These are phyloP conservation scores for Tipula vernalis DNA, from an alignment of 2,888 invertebrate genomes.

Conservation along the genomic window DNA sequence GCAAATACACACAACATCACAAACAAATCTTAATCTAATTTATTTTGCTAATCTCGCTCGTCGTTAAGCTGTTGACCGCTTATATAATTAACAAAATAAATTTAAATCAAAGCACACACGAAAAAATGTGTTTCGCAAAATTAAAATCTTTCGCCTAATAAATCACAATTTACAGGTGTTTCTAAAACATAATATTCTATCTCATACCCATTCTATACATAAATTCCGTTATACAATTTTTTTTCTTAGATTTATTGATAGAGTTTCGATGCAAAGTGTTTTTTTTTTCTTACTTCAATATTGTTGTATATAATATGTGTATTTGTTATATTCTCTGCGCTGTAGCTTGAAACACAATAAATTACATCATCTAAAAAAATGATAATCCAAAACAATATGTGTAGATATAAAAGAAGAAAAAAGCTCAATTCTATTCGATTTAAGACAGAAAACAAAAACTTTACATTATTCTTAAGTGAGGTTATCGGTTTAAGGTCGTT, in stretches of 20 bases:
- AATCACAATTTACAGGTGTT: background rate
- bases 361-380: background rate
- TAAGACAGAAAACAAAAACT: background rate
- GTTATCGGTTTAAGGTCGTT: constrained; percentile 4
- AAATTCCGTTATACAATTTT: background rate
- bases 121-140: background rate
- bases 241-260: background rate
- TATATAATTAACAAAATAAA: background rate
- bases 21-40: background rate
- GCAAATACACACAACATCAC: no score
- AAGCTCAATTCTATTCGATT: background rate
- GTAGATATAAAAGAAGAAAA: background rate
- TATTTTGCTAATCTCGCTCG: background rate
- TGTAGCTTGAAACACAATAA: background rate
- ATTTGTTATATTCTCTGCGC: background rate
- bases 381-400: background rate
- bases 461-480: constrained; percentile 4
- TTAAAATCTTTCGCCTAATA: background rate
- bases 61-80: background rate
- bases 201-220: background rate
- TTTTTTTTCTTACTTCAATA: background rate
- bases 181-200: background rate
- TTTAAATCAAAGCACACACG: background rate
- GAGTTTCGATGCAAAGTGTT: background rate
- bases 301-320: background rate